Conservation (phyloP, 2,888 invertebrate genomes). For the Drosophila kambysellisi region DNA sequence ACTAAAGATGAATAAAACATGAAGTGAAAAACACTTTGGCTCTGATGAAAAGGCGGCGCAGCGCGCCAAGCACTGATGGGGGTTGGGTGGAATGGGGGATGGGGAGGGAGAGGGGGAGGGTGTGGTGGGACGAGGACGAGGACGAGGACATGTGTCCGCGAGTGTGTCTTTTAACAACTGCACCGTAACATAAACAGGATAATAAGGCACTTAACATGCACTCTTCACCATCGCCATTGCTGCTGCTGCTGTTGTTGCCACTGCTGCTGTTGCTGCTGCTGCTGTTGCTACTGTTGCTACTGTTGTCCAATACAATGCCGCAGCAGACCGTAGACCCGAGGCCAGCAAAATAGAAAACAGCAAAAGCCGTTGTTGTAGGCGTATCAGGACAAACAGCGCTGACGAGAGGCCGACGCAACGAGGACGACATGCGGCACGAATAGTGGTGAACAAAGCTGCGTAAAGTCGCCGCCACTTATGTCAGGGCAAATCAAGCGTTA, state of each 20-base stretch:
- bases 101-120: too few relatives aligned
- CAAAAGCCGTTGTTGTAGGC: slow-evolving; percentile 59
- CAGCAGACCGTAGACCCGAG: slow-evolving; percentile 13
- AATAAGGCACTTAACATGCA: slow-evolving; percentile 82
- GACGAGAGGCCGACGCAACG: slow-evolving; percentile 41
- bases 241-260: slow-evolving; percentile 24
- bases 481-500: slow-evolving; percentile 75
- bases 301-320: slow-evolving; percentile 63
- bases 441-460: slow-evolving; percentile 34
- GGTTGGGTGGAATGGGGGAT: neutral
- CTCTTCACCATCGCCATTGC: slow-evolving; percentile 51
- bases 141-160: slow-evolving; percentile 34
- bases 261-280: slow-evolving; percentile 19
- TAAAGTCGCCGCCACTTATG: slow-evolving; percentile 68
- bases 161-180: slow-evolving; percentile 62
- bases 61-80: slow-evolving; percentile 5
- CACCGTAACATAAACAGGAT: slow-evolving; percentile 77
- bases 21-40: slow-evolving; percentile 62
- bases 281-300: neutral
- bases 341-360: slow-evolving; percentile 43
- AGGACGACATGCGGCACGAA: slow-evolving; percentile 25
- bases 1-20: slow-evolving; percentile 76
- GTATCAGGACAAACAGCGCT: slow-evolving; percentile 30
- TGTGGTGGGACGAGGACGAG: neutral
- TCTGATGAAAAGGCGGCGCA: slow-evolving; percentile 38